phyloP scores from a whole-genome alignment of 64 coral and sea anemone species.

The Dendronephthya gigantea region DNA sequence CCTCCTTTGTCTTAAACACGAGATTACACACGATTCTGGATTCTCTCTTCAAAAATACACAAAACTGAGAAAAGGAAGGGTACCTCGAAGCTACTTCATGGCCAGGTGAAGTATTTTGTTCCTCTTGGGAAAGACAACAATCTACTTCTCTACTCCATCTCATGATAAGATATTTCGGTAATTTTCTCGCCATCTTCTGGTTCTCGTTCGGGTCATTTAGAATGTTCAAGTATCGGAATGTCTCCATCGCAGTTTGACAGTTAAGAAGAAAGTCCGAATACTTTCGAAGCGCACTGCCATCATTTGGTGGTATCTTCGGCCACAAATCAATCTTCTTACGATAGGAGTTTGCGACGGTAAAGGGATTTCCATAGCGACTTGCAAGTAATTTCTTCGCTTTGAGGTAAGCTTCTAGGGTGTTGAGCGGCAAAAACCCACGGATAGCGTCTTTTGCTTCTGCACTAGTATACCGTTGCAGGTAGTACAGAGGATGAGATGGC shows the following conservation, averaged over 20 bases:
- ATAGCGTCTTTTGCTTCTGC: conserved; percentile 32
- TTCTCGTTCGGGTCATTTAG: conserved; percentile 61
- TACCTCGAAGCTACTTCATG: not conserved
- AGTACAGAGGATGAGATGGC: conserved; percentile 10
- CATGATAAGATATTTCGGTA: conserved; percentile 30
- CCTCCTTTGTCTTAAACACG: not conserved
- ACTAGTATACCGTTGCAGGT: conserved; percentile 31
- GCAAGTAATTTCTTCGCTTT: conserved; percentile 24
- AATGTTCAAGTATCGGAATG: conserved; percentile 22
- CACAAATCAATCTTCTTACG: conserved; percentile 32
- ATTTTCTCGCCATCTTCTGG: conserved; percentile 45
- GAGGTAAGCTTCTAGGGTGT: conserved; percentile 17
- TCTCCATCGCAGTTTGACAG: not conserved
- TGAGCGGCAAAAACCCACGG: conserved; percentile 14
- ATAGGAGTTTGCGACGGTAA: conserved; percentile 27
- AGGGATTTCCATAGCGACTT: conserved; percentile 39
- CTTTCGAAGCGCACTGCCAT: conserved; percentile 5
- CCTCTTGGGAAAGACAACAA: not conserved
- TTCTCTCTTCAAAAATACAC: not conserved
- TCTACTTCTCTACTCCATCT: conserved; percentile 23
- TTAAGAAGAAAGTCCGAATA: not conserved
- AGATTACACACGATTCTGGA: conserved; percentile 1
- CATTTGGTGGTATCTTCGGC: conserved; percentile 42
- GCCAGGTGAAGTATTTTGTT: not conserved
- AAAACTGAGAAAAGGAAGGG: not conserved